Evolutionary conservation across 1,140 invertebrate species (phyloP).

Genomic region (Drosophila equinoxialis): DNA sequence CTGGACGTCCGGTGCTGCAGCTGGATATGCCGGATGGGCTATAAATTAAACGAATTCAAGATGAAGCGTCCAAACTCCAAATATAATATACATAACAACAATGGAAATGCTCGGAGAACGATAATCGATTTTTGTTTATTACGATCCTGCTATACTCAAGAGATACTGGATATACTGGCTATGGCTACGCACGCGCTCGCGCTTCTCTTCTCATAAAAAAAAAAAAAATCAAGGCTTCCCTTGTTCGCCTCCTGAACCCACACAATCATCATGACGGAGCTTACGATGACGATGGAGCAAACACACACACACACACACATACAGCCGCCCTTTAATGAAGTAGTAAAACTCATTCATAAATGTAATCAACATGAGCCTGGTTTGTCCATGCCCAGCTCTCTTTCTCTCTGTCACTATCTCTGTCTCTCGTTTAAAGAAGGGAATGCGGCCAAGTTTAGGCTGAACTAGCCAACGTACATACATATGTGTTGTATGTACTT

Average conservation of each 20-base stretch:
- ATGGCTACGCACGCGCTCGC: slow-evolving; percentile 56
- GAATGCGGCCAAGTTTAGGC: slow-evolving; percentile 19
- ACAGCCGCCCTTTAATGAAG: slow-evolving; percentile 78
- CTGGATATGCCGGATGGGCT: slow-evolving; percentile 67
- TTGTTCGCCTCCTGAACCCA: slow-evolving; percentile 38
- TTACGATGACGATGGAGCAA: neutral
- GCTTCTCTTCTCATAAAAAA: slow-evolving; percentile 16
- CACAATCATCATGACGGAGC: slow-evolving; percentile 45
- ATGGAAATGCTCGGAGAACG: slow-evolving; percentile 76
- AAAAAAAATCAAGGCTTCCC: neutral
- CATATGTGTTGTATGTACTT: slow-evolving; percentile 29
- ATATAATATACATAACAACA: slow-evolving; percentile 79
- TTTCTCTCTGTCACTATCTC: neutral
- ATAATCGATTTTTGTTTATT: slow-evolving; percentile 83
- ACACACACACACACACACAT: slow-evolving; percentile 4
- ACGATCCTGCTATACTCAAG: slow-evolving; percentile 51
- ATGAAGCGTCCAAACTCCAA: slow-evolving; percentile 63
- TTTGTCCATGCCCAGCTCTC: slow-evolving; percentile 51
- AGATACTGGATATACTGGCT: slow-evolving; percentile 11
- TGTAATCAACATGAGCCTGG: slow-evolving; percentile 58
- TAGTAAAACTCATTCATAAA: slow-evolving; percentile 83
- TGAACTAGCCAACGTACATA: slow-evolving; percentile 51
- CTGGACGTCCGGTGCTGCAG: slow-evolving; percentile 64
- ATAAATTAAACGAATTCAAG: slow-evolving; percentile 80
- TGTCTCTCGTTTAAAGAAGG: slow-evolving; percentile 26